A percentile compares a stretch with the other conserved stretches of the same genome.
Conservation (phyloP, 2,113 vertebrate genomes). For the Alethe castanea region DNA sequence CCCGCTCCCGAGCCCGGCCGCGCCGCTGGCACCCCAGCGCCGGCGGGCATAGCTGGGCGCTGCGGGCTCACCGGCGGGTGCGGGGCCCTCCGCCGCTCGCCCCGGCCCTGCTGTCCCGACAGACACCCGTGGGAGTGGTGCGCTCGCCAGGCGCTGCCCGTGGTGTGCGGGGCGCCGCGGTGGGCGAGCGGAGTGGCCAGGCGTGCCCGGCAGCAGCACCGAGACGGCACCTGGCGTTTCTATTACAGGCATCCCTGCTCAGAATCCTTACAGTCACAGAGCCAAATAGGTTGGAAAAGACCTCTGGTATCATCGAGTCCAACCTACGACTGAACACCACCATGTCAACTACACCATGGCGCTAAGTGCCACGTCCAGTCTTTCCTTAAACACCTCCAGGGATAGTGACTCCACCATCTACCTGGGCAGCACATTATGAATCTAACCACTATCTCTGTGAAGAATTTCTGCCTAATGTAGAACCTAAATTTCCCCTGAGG, state of each 20-base stretch:
- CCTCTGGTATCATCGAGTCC: background rate
- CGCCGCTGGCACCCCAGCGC: background rate
- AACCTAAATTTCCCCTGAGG: background rate
- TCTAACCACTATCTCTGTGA: background rate
- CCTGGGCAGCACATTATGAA: background rate
- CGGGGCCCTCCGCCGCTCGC: background rate
- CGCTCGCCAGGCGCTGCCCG: background rate
- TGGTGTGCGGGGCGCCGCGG: background rate
- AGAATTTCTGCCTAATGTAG: background rate
- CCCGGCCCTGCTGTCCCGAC: background rate
- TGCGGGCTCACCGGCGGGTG: background rate
- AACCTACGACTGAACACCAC: background rate
- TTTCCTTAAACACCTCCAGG: background rate
- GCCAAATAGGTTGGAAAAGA: background rate
- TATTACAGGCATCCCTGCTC: background rate
- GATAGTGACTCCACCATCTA: background rate
- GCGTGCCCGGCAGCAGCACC: background rate
- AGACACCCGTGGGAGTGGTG: background rate
- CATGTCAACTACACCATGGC: background rate
- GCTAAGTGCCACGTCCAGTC: background rate
- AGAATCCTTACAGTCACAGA: background rate
- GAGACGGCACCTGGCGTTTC: background rate
- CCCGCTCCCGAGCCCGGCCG: background rate
- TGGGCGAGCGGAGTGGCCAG: background rate
- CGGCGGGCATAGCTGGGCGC: background rate